These are phyloP conservation scores for Ferdinandea cuprea DNA, from an alignment of 2,888 invertebrate genomes.

Conservation along the genomic window DNA sequence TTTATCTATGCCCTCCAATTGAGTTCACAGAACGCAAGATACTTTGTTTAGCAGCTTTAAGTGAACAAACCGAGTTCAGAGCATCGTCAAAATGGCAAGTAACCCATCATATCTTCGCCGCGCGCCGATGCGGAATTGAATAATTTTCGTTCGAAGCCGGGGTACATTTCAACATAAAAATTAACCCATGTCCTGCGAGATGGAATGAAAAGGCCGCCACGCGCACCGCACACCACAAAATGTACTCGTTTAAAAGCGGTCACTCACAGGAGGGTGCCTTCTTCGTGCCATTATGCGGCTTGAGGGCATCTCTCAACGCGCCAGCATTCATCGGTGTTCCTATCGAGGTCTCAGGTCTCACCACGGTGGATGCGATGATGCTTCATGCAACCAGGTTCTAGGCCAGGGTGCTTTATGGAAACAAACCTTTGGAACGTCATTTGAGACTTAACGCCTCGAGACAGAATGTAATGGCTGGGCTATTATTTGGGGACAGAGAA, in stretches of 20 bases:
- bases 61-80: neutral
- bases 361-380: constrained; percentile 11
- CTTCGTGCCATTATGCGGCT: constrained; percentile 34
- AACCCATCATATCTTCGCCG: constrained; percentile 37
- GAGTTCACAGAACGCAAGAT: constrained; percentile 54
- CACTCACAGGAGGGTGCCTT: constrained; percentile 73
- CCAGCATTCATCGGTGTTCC: constrained; percentile 19
- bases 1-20: constrained; percentile 71
- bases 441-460: constrained; percentile 66
- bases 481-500: constrained; percentile 70
- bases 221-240: constrained; percentile 12
- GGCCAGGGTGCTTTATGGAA: constrained; percentile 65
- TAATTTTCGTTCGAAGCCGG: constrained; percentile 3
- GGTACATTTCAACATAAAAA: constrained; percentile 38
- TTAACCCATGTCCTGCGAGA: constrained; percentile 34
- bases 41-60: neutral
- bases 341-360: neutral
- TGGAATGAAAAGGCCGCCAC: constrained; percentile 1
- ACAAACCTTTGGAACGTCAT: constrained; percentile 39
- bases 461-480: constrained; percentile 57
- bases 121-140: constrained; percentile 41
- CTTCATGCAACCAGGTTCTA: neutral
- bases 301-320: constrained; percentile 55
- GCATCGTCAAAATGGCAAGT: constrained; percentile 39
- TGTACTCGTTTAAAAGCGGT: constrained; percentile 72